Evolutionary conservation across 2,888 invertebrate species (phyloP).

Genomic region (Plemyria rubiginata): DNA sequence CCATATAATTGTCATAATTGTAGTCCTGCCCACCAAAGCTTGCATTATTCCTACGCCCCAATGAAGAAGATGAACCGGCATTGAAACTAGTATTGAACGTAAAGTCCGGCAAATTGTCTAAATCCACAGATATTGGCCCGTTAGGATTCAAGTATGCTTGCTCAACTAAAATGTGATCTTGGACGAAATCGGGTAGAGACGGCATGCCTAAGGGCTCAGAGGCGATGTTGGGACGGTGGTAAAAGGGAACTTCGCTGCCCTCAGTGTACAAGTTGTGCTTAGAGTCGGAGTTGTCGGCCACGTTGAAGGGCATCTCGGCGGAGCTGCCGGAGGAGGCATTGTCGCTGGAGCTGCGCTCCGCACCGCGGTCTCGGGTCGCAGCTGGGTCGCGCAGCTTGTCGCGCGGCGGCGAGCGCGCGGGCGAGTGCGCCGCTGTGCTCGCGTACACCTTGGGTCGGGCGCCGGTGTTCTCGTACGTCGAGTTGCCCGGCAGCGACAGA

Average conservation of each 20-base stretch:
- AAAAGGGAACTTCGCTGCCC: constrained; percentile 69
- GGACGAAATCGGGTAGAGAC: constrained; percentile 94
- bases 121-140: constrained; percentile 82
- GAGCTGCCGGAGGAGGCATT: constrained; percentile 76
- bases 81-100: constrained; percentile 84
- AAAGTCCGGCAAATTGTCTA: constrained; percentile 89
- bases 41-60: constrained; percentile 65
- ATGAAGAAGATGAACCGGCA: constrained; percentile 69
- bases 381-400: constrained; percentile 59
- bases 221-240: constrained; percentile 75
- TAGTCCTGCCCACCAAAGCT: constrained; percentile 66
- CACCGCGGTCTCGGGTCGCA: constrained; percentile 55
- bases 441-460: constrained; percentile 91
- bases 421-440: constrained; percentile 79
- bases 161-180: constrained; percentile 93
- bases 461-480: constrained; percentile 88
- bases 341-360: constrained; percentile 60
- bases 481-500: constrained; percentile 78
- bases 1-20: constrained; percentile 70
- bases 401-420: constrained; percentile 77
- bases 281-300: constrained; percentile 78
- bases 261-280: constrained; percentile 80
- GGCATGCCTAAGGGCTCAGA: constrained; percentile 84
- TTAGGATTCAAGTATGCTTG: constrained; percentile 88
- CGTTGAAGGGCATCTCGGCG: constrained; percentile 78